These are phyloP conservation scores for Neolamprologus tretocephalus DNA, from an alignment of 2,113 vertebrate genomes.

Conservation along the genomic window DNA sequence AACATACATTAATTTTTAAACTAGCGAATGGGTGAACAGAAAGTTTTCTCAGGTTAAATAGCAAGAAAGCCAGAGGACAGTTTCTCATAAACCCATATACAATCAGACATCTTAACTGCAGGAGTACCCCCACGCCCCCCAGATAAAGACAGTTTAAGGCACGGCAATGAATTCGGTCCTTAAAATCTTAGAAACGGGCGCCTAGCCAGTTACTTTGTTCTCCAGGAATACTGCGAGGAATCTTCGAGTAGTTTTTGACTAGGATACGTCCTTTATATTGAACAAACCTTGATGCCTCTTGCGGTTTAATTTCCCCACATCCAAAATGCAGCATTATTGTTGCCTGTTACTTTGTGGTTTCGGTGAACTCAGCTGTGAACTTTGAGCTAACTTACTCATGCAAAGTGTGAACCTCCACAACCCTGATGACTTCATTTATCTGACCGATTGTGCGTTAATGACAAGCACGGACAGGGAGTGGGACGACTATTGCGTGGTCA, in stretches of 20 bases:
- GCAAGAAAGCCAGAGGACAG: neutral
- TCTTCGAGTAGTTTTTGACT: neutral
- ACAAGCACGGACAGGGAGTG: neutral
- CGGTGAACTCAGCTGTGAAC: neutral
- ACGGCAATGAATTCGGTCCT: neutral
- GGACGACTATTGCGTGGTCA: neutral
- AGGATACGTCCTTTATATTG: neutral
- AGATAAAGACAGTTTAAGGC: no score
- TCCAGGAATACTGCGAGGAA: neutral
- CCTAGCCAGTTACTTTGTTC: neutral
- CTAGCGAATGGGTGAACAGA: neutral
- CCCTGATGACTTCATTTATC: neutral
- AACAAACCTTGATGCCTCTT: neutral
- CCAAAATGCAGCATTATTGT: neutral
- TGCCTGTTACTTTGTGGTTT: neutral
- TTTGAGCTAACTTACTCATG: neutral
- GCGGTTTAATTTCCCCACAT: rapidly evolving
- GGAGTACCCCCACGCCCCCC: no score
- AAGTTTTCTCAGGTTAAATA: neutral
- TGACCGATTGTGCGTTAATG: neutral
- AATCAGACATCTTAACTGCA: no score
- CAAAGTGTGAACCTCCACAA: neutral
- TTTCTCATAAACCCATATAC: neutral
- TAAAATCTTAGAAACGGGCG: neutral
- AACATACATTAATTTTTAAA: rapidly evolving